phyloP scores from a whole-genome alignment of 2,113 vertebrate genomes.

The Balaeniceps rex region DNA sequence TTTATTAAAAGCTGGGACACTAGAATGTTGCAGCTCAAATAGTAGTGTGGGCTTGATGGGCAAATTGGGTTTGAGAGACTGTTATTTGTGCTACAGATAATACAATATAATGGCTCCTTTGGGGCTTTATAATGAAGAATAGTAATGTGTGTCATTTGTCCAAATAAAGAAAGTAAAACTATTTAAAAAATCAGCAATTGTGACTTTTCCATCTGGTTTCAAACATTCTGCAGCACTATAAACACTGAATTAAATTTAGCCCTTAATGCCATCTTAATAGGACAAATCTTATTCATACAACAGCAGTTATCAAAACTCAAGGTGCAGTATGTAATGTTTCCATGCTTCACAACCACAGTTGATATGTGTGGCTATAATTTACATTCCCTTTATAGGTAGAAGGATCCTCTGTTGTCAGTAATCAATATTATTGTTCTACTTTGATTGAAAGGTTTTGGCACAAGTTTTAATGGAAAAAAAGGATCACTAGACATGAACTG shows the following conservation, averaged over 20 bases:
- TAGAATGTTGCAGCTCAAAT: not conserved
- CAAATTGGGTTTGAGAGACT: not conserved
- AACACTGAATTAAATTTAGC: not conserved
- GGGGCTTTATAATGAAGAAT: not conserved
- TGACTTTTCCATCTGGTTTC: not conserved
- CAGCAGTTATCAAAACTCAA: not conserved
- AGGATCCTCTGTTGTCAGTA: not conserved
- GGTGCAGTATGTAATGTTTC: not conserved
- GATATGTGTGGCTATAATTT: not conserved
- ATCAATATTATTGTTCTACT: not conserved
- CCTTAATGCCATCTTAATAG: not conserved
- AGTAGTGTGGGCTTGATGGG: not conserved
- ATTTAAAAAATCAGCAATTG: not conserved
- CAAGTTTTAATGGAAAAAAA: not conserved
- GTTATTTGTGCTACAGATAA: not conserved
- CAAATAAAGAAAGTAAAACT: not conserved
- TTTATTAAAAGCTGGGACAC: not conserved
- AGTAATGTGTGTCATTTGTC: not conserved
- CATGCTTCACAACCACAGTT: not conserved
- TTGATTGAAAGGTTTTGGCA: not conserved
- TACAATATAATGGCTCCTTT: not conserved
- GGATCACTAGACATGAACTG: accelerated
- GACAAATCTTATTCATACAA: not conserved
- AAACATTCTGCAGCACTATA: not conserved
- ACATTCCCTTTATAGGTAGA: not conserved